Evolutionary conservation across 1,140 invertebrate genomes (phyloP), one percentile per base, ranked within the genome.

Genomic region (Scaptodrosophila lebanonensis): DNA sequence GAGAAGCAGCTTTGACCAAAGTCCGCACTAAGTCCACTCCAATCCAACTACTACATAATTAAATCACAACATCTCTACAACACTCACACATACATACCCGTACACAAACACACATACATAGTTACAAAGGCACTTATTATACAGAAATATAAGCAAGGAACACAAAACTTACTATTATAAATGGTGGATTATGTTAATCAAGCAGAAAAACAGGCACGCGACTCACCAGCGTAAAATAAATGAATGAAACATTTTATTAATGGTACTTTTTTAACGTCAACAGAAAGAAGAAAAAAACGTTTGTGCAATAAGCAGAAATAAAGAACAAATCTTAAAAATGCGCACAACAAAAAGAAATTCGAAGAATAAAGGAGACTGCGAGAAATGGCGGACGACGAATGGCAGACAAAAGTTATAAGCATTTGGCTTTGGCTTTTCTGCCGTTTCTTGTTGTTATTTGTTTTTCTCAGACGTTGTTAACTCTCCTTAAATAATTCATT

Each of bases 111-210:
- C 39, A 39, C n/a, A 57, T n/a, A 49, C 27, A 25, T 12, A 35
- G 22, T 30, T 29, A 27, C 29, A 45, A 40, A 13, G 16, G 25
- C 25, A 12, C 30, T 29, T 16, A 18, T n/a, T n/a, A n/a, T n/a
- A n/a, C n/a, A n/a, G n/a, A 22, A 48, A 27, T 44, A 60, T 52
- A 56, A 43, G 22, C 58, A 57, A 63, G 54, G 11, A 43, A 36
- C 49, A 56, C 52, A 44, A 50, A 51, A 66, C 61, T 73, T 77
- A n/a, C n/a, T n/a, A 47, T 73, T 75, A 82, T 82, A 82, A 82
- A 82, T 75, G 75, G 69, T 70, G 75, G 75, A 82, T 82, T 82
- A 82, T 82, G 75, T 82, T 82, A 82, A 82, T 82, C 75, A 82
- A 82, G 75, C 75, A 79, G 66, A 82, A 82, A 71, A 73, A 73